phyloP scores from a whole-genome alignment of 2,113 vertebrate species.

The Microtus oregoni region DNA sequence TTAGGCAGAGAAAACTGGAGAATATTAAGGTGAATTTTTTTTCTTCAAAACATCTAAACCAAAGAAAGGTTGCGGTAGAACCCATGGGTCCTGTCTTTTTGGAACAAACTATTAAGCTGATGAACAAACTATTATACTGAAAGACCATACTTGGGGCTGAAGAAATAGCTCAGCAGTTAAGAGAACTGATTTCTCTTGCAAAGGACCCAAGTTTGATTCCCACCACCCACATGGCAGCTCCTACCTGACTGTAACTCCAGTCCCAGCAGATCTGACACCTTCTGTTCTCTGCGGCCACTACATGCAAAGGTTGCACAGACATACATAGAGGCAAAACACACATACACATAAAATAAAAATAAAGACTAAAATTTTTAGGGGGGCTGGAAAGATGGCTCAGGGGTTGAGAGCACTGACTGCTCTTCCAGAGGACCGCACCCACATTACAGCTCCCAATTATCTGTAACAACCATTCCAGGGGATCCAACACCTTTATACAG shows the following conservation, averaged over 20 bases:
- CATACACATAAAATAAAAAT: not conserved
- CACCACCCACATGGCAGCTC: not conserved
- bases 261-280: not conserved
- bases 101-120: not conserved
- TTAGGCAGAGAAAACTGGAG: not conserved
- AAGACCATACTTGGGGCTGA: not conserved
- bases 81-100: too few species aligned
- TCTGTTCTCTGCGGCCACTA: not conserved
- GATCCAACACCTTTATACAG: not conserved
- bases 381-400: too few species aligned
- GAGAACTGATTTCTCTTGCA: not conserved
- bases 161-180: not conserved
- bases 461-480: not conserved
- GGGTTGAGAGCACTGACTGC: too few species aligned
- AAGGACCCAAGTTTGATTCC: not conserved
- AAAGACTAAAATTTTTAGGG: not conserved
- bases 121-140: not conserved
- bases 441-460: too few species aligned
- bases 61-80: not conserved
- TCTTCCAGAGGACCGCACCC: too few species aligned
- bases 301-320: not conserved
- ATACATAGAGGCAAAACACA: not conserved
- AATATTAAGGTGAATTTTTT: not conserved
- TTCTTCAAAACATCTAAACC: not conserved
- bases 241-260: not conserved